Percentiles rank a stretch among this genome's conserved stretches.
phyloP scores from a whole-genome alignment of 2,888 invertebrate species.

The Phyllotreta cruciferae region DNA sequence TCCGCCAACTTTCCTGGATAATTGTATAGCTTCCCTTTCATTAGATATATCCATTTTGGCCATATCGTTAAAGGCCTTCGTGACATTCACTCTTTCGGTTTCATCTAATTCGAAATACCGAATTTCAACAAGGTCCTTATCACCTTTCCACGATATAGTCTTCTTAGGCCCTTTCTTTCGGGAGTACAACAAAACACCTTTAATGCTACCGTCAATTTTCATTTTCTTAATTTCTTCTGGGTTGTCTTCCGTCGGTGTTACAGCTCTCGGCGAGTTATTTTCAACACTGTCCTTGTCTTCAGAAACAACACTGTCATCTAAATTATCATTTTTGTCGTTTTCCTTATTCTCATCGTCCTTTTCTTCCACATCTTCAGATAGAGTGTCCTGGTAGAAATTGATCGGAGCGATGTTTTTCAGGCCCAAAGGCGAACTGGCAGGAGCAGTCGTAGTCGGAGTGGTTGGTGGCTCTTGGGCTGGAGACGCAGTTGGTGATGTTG shows the following conservation, averaged over 20 bases:
- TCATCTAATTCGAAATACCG: conserved; percentile 95
- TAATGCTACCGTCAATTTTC: conserved; percentile 66
- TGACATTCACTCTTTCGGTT: conserved; percentile 95
- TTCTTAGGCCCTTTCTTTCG: conserved; percentile 82
- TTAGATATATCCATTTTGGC: conserved; percentile 86
- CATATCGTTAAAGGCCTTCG: conserved; percentile 89
- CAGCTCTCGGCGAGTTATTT: conserved; percentile 35
- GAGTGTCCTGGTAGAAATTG: conserved; percentile 90
- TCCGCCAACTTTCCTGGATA: conserved; percentile 75
- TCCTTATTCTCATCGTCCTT: conserved; percentile 56
- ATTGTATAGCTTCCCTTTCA: conserved; percentile 84
- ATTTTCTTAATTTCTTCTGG: conserved; percentile 38
- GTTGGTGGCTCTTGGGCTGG: conserved; percentile 52
- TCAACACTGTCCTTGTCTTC: conserved; percentile 43
- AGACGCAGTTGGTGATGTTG: conserved; percentile 47
- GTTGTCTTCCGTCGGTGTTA: conserved; percentile 56
- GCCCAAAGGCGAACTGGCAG: conserved; percentile 55
- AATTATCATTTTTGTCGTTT: conserved; percentile 45
- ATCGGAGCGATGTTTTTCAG: conserved; percentile 66
- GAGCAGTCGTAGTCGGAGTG: conserved; percentile 45
- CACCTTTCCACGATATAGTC: conserved; percentile 78
- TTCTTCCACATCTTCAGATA: conserved; percentile 60
- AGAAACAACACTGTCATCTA: conserved; percentile 47
- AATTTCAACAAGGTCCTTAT: conserved; percentile 79
- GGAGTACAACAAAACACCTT: conserved; percentile 77